Conservation (phyloP, 1,140 invertebrate genomes). For the Saccostrea glomerata region DNA sequence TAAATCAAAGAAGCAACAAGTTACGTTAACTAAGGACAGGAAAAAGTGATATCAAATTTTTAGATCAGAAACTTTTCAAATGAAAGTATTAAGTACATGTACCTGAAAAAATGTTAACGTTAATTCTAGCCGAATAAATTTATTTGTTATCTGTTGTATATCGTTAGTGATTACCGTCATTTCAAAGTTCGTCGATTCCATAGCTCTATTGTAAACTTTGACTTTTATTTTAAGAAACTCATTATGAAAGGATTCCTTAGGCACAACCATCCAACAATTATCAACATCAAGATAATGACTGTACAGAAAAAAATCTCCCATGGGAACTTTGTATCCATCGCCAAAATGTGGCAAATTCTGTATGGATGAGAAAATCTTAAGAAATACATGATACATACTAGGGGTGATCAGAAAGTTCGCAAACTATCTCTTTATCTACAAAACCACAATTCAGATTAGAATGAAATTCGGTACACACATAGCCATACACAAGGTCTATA, state of each 20-base stretch:
- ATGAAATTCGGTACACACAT: too few relatives aligned
- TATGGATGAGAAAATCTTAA: too few relatives aligned
- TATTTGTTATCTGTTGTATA: neutral
- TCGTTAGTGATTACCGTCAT: neutral
- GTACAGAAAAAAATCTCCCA: conserved; percentile 39
- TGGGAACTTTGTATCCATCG: neutral
- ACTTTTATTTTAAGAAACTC: conserved; percentile 29
- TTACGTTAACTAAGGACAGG: too few relatives aligned
- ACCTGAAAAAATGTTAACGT: too few relatives aligned
- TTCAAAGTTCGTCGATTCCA: neutral
- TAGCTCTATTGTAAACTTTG: neutral
- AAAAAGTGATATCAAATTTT: too few relatives aligned
- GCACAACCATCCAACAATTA: conserved; percentile 55
- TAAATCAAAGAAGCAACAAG: too few relatives aligned
- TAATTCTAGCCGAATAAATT: too few relatives aligned
- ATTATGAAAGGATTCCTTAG: conserved; percentile 34
- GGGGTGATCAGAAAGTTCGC: neutral
- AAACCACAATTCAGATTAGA: too few relatives aligned
- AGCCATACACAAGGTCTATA: too few relatives aligned
- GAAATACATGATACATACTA: too few relatives aligned
- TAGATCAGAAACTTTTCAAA: too few relatives aligned
- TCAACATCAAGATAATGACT: conserved; percentile 46
- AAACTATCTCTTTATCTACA: neutral
- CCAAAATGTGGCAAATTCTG: neutral
- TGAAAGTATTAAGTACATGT: too few relatives aligned